phyloP scores from a whole-genome alignment of 1,140 invertebrate genomes.

The Heterodera carotae region DNA sequence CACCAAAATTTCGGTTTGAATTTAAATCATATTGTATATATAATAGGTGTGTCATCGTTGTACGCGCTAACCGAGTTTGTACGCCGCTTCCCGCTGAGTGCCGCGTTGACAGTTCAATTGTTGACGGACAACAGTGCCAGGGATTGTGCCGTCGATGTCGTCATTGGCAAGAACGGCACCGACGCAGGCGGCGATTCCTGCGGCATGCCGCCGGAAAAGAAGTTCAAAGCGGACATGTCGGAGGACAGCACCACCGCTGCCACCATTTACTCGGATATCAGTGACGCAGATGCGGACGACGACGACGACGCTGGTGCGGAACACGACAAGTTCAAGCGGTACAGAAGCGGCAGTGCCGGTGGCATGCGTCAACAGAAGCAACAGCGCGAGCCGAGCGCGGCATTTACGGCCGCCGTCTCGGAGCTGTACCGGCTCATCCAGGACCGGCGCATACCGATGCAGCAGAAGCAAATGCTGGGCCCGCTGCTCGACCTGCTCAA shows the following conservation, averaged over 20 bases:
- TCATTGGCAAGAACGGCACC: background rate
- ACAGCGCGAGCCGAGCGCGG: background rate
- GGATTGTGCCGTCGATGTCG: background rate
- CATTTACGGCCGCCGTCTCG: background rate
- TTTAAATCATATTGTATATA: too few relatives aligned
- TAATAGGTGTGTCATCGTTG: constrained; percentile 1
- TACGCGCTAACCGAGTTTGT: background rate
- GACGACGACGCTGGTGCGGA: too few relatives aligned
- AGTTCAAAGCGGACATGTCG: background rate
- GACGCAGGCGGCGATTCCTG: background rate
- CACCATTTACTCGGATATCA: constrained; percentile 12
- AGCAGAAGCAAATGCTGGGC: constrained; percentile 8
- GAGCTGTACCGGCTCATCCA: constrained; percentile 11
- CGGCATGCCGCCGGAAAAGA: background rate
- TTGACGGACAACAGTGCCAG: background rate
- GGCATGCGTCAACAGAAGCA: background rate
- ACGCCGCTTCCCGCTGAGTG: background rate
- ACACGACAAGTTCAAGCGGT: too few relatives aligned
- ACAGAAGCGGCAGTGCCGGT: background rate
- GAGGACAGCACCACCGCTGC: too few relatives aligned
- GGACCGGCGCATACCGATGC: background rate
- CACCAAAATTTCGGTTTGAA: too few relatives aligned
- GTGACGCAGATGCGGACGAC: background rate
- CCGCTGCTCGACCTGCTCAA: constrained; percentile 10
- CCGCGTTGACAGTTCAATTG: background rate